A percentile compares a stretch with the other conserved stretches of the same genome.
These are phyloP conservation scores for Pelecanoides urinatrix DNA, from an alignment of 2,113 vertebrate genomes.

Conservation along the genomic window DNA sequence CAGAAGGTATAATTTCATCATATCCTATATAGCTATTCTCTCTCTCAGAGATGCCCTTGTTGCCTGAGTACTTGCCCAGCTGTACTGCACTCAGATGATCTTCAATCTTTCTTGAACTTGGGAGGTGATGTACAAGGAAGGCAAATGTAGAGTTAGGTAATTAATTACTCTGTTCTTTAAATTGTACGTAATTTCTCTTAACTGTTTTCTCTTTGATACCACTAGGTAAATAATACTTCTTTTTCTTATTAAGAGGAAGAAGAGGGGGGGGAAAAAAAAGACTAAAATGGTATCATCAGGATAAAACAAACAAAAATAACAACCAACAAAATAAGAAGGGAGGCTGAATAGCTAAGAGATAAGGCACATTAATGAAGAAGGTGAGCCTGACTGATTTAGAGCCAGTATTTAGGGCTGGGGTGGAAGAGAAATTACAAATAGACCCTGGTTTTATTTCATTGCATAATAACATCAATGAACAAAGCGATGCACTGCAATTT, in stretches of 20 bases:
- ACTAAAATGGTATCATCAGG: neutral
- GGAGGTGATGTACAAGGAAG: neutral
- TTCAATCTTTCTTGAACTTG: neutral
- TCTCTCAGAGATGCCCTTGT: neutral
- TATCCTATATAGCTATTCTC: neutral
- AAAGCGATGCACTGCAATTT: neutral
- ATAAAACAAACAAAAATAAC: neutral
- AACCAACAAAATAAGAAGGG: neutral
- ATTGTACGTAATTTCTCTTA: neutral
- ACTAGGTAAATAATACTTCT: neutral
- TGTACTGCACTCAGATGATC: neutral
- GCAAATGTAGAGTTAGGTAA: neutral
- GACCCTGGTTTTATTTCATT: neutral
- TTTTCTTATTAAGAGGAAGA: neutral
- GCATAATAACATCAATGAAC: neutral
- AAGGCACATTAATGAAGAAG: neutral
- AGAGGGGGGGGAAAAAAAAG: fast-evolving
- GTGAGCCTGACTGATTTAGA: neutral
- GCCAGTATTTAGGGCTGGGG: neutral
- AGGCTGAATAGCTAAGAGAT: neutral
- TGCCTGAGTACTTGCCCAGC: neutral
- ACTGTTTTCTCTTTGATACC: neutral
- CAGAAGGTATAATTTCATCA: neutral
- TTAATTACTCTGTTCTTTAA: neutral
- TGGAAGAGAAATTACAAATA: neutral